Percentiles rank a stretch among this genome's conserved stretches.
Evolutionary conservation across 1,140 invertebrate genomes (phyloP).

Genomic region (Acromyrmex heyeri): DNA sequence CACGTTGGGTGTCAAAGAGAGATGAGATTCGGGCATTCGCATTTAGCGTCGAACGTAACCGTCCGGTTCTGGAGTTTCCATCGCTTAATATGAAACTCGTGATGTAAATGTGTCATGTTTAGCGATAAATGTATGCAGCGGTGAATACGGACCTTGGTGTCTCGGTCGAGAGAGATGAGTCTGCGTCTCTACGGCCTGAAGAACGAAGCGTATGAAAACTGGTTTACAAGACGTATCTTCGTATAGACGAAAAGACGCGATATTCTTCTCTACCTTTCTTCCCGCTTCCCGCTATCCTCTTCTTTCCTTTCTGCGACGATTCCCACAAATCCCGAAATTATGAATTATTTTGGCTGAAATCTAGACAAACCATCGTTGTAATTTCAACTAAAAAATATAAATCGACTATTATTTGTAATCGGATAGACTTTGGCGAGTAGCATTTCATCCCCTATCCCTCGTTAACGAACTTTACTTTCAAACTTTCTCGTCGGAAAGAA

Average conservation of each 20-base stretch:
- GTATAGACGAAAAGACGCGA: slow-evolving; percentile 43
- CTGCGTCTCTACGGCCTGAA: slow-evolving; percentile 41
- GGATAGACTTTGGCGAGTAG: not conserved
- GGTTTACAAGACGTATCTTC: slow-evolving; percentile 73
- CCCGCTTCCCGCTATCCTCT: not conserved
- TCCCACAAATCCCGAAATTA: slow-evolving; percentile 14
- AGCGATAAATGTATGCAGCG: slow-evolving; percentile 29
- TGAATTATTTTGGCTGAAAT: not conserved
- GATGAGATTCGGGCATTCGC: not conserved
- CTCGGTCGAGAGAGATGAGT: slow-evolving; percentile 50
- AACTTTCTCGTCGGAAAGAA: not conserved
- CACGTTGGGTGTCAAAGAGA: not conserved
- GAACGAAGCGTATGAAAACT: slow-evolving; percentile 67
- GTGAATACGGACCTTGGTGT: slow-evolving; percentile 45
- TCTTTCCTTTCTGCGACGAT: not conserved
- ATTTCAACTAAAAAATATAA: slow-evolving; percentile 1
- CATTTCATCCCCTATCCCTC: slow-evolving; percentile 17
- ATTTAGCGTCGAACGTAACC: slow-evolving; percentile 3
- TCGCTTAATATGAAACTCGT: slow-evolving; percentile 5
- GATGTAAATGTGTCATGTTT: slow-evolving; percentile 10
- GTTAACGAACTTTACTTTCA: not conserved
- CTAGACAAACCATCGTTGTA: not conserved
- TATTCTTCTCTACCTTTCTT: slow-evolving; percentile 12
- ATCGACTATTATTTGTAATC: not conserved
- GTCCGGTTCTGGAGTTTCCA: not conserved